A percentile compares a stretch with the other conserved stretches of the same genome.
These are phyloP conservation scores for Sylvilagus bachmani DNA, from an alignment of 2,113 vertebrate genomes.

Conservation along the genomic window DNA sequence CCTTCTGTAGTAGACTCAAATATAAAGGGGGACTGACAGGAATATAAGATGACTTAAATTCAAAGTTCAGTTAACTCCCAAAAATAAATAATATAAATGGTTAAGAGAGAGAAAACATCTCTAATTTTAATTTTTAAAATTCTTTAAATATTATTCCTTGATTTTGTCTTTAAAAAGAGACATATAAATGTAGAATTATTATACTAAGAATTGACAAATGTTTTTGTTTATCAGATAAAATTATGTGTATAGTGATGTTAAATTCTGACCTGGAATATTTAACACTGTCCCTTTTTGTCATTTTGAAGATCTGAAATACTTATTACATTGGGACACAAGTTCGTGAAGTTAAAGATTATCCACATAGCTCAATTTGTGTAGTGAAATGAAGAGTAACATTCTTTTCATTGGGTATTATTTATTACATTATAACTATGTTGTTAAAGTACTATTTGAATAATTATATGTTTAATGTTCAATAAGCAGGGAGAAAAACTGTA, in stretches of 20 bases:
- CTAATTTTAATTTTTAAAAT: slow-evolving; percentile 52
- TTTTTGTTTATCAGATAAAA: slow-evolving; percentile 1
- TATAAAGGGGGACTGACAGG: slow-evolving; percentile 91
- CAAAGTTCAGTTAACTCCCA: slow-evolving; percentile 88
- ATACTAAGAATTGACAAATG: background rate
- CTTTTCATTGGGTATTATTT: background rate
- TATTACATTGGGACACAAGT: background rate
- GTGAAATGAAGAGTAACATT: slow-evolving; percentile 27
- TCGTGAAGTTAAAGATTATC: background rate
- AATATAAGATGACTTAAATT: slow-evolving; percentile 92
- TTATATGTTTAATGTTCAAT: slow-evolving; percentile 45
- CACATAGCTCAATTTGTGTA: background rate
- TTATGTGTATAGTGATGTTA: background rate
- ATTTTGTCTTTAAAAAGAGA: slow-evolving; percentile 46
- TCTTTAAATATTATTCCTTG: background rate
- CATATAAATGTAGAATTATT: background rate
- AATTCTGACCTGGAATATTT: background rate
- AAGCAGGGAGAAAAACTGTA: background rate
- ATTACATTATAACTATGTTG: background rate
- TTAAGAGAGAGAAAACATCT: slow-evolving; percentile 61
- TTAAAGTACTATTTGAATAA: slow-evolving; percentile 40
- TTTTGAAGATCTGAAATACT: background rate
- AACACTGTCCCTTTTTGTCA: background rate
- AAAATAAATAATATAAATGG: slow-evolving; percentile 76
- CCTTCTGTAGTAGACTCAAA: slow-evolving; percentile 90